These are phyloP conservation scores for Galagoides demidoff DNA, from an alignment of 2,797 vertebrate genomes.

Conservation along the genomic window DNA sequence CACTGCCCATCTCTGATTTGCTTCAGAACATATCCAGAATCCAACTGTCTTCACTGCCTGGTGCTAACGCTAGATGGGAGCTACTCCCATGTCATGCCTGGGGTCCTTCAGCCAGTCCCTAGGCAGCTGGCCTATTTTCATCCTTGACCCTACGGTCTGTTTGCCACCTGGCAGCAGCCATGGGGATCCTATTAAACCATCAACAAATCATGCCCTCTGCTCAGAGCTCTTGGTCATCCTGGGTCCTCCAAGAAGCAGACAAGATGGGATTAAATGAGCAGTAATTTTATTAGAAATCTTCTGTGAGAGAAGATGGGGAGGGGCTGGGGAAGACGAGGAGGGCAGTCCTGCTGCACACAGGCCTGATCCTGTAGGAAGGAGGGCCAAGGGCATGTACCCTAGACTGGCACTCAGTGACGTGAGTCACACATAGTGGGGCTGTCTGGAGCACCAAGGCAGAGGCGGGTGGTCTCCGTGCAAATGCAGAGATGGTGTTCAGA, in stretches of 20 bases:
- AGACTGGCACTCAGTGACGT: rapidly evolving
- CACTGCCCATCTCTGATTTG: background rate
- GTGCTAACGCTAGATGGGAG: background rate
- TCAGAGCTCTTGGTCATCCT: background rate
- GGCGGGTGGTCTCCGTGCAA: rapidly evolving
- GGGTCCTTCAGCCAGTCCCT: background rate
- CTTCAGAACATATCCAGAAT: rapidly evolving
- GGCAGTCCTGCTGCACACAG: rapidly evolving
- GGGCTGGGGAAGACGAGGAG: background rate
- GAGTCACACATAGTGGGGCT: background rate
- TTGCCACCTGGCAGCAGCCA: background rate
- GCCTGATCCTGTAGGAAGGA: background rate
- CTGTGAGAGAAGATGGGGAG: background rate
- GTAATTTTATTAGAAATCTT: background rate
- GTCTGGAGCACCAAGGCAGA: rapidly evolving
- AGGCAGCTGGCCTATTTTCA: background rate
- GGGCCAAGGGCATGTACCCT: no score
- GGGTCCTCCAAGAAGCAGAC: background rate
- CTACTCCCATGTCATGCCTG: background rate
- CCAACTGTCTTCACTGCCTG: no score
- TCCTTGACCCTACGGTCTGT: background rate
- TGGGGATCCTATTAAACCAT: rapidly evolving
- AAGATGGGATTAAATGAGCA: background rate
- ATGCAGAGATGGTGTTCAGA: background rate
- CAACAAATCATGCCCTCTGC: background rate